Percentiles rank a stretch among this genome's conserved stretches.
Conservation (phyloP, 92 coral and sea anemone species). For the Isaurus tuberculatus region DNA sequence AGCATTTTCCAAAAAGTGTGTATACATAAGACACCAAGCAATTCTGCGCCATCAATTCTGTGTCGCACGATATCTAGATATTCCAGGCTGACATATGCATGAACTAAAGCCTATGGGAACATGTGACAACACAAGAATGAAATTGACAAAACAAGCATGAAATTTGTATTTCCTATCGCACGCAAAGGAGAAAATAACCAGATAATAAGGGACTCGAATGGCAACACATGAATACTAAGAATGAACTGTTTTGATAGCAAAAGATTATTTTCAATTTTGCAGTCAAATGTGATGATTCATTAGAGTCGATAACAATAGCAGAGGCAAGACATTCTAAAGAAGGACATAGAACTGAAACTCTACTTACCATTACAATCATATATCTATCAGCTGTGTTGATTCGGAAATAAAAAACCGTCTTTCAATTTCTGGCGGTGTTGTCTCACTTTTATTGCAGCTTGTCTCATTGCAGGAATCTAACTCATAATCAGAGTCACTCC, state of each 20-base stretch:
- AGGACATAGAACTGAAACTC: neutral
- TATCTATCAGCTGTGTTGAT: constrained; percentile 19
- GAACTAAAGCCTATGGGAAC: neutral
- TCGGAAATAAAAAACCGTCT: constrained; percentile 31
- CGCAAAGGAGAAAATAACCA: neutral
- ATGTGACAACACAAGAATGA: neutral
- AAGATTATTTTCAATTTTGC: neutral
- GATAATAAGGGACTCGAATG: neutral
- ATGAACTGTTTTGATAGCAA: neutral
- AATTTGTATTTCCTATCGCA: neutral
- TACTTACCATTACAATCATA: constrained; percentile 34
- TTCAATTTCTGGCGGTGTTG: neutral
- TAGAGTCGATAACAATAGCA: neutral
- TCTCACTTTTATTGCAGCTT: neutral
- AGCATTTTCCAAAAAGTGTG: neutral
- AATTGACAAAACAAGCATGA: neutral
- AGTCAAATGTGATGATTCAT: neutral
- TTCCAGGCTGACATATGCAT: neutral
- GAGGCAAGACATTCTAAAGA: neutral
- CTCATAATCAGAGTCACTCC: neutral
- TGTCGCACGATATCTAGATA: neutral
- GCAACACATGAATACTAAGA: neutral
- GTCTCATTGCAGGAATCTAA: neutral
- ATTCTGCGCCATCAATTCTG: neutral
- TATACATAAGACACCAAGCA: neutral